Evolutionary conservation across 2,113 vertebrate species (phyloP).

Genomic region (Arizona elegans): DNA sequence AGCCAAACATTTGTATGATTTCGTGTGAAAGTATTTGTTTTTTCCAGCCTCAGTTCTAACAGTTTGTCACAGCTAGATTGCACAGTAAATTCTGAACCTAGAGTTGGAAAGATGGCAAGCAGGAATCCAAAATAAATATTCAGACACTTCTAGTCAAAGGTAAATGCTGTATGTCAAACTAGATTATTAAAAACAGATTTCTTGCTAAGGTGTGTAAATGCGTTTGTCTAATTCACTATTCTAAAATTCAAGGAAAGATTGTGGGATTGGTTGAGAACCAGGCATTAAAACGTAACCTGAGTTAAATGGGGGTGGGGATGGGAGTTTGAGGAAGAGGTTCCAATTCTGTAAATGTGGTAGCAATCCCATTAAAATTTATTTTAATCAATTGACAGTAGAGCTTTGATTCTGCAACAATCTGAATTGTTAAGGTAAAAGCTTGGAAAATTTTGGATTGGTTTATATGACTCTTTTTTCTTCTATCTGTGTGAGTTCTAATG

Average conservation of each 20-base stretch:
- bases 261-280: neutral
- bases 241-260: neutral
- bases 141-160: neutral
- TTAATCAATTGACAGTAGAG: no score
- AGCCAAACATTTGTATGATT: neutral
- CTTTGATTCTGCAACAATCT: neutral
- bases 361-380: neutral
- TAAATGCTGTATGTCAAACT: neutral
- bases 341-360: neutral
- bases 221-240: neutral
- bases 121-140: neutral
- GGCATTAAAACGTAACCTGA: neutral
- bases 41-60: neutral
- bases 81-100: neutral
- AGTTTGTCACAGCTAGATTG: neutral
- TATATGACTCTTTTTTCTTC: neutral
- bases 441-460: neutral
- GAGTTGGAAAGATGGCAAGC: neutral
- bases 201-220: neutral
- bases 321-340: neutral
- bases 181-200: neutral
- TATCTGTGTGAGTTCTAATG: neutral
- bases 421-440: neutral
- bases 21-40: neutral
- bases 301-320: accelerated